These are phyloP conservation scores for Hormaphis cornu DNA, from an alignment of 1,140 invertebrate species.

Conservation along the genomic window DNA sequence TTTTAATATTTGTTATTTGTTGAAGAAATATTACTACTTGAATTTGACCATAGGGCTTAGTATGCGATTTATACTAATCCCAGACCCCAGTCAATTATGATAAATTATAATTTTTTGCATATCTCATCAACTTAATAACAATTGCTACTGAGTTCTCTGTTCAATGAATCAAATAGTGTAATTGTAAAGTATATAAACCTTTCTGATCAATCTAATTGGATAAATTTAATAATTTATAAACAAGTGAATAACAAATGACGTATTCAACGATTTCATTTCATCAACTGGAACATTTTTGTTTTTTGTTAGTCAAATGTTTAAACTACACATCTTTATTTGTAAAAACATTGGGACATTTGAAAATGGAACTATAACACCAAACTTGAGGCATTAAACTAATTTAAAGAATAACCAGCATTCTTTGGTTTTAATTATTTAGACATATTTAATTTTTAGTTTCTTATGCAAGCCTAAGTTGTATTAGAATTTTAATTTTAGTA, in stretches of 20 bases:
- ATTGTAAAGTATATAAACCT: background rate
- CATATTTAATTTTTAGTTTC: background rate
- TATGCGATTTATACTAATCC: background rate
- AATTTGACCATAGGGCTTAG: background rate
- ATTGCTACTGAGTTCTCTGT: too few species aligned
- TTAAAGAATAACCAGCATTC: background rate
- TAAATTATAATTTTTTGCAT: too few species aligned
- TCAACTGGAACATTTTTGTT: background rate
- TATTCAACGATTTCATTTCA: background rate
- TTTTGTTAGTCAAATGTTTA: conserved; percentile 1
- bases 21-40: too few species aligned
- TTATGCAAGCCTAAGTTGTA: background rate
- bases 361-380: background rate
- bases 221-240: background rate
- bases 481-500: background rate
- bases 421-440: background rate
- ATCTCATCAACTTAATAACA: too few species aligned
- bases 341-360: background rate
- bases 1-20: background rate
- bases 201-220: background rate
- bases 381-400: too few species aligned
- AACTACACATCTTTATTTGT: background rate
- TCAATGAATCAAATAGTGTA: too few species aligned
- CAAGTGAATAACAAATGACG: background rate
- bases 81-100: too few species aligned